A percentile compares a stretch with the other conserved stretches of the same genome.
phyloP scores from a whole-genome alignment of 30 jellyfish, hydroid and myxozoan species.

The Turritopsis rubra region DNA sequence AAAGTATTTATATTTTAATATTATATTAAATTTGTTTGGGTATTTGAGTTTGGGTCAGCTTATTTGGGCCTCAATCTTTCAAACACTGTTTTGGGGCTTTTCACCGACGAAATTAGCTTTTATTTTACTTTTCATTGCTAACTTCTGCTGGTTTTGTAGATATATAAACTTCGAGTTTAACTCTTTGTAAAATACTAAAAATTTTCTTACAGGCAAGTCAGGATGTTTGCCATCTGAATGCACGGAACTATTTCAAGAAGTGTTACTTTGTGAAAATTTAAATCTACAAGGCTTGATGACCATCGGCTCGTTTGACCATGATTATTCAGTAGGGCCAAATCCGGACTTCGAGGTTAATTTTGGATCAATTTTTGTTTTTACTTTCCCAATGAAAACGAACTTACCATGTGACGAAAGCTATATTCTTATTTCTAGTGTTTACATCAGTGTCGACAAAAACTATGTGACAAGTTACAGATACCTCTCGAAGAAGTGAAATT shows the following conservation, averaged over 20 bases:
- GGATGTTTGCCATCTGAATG: conserved; percentile 63
- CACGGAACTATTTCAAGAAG: conserved; percentile 28
- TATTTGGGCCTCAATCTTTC: too few relatives aligned
- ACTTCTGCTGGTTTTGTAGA: too few relatives aligned
- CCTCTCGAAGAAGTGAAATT: conserved; percentile 47
- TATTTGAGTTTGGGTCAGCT: too few relatives aligned
- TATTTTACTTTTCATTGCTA: too few relatives aligned
- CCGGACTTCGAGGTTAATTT: conserved; percentile 79
- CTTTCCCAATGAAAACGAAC: too few relatives aligned
- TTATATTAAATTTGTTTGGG: too few relatives aligned
- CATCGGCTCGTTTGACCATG: conserved; percentile 58
- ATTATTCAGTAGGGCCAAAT: conserved; percentile 39
- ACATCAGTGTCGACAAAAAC: conserved; percentile 39
- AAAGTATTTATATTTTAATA: too few relatives aligned
- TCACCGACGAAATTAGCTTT: not conserved
- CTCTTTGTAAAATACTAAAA: too few relatives aligned
- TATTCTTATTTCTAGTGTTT: conserved; percentile 30
- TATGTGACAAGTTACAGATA: conserved; percentile 29
- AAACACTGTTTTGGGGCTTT: too few relatives aligned
- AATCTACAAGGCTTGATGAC: conserved; percentile 83
- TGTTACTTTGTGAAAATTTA: conserved; percentile 41
- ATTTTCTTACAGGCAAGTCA: conserved; percentile 41
- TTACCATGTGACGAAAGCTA: too few relatives aligned
- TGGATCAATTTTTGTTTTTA: too few relatives aligned
- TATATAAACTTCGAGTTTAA: too few relatives aligned